These are phyloP conservation scores for Craniophora ligustri DNA, from an alignment of 2,888 invertebrate species.

Conservation along the genomic window DNA sequence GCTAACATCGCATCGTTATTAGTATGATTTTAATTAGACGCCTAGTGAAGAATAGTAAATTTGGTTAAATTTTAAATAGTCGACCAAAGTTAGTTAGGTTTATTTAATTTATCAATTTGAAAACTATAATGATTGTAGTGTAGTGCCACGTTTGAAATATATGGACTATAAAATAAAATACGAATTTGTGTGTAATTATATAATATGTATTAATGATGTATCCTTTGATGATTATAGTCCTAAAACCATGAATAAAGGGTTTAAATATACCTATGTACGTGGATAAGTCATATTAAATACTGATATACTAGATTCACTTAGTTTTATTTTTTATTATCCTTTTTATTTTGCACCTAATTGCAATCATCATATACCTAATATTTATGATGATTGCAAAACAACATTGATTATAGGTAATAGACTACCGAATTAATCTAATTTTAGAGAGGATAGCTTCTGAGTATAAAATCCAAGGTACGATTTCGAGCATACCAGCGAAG, in stretches of 20 bases:
- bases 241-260: slow-evolving; percentile 29
- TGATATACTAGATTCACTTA: slow-evolving; percentile 47
- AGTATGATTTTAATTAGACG: slow-evolving; percentile 31
- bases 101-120: slow-evolving; percentile 53
- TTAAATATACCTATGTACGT: slow-evolving; percentile 50
- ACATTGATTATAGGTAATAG: no score
- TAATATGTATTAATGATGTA: slow-evolving; percentile 27
- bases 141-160: slow-evolving; percentile 41
- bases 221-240: slow-evolving; percentile 28
- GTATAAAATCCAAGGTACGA: no score
- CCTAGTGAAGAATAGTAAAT: slow-evolving; percentile 51
- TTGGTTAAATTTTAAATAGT: slow-evolving; percentile 58
- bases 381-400: no score
- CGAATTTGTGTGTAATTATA: slow-evolving; percentile 28
- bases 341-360: no score
- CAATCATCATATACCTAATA: no score
- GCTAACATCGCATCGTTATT: slow-evolving; percentile 22
- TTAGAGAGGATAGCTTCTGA: no score
- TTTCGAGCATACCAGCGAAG: no score
- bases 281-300: slow-evolving; percentile 74
- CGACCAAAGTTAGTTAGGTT: slow-evolving; percentile 75
- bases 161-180: slow-evolving; percentile 30
- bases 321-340: slow-evolving; percentile 3
- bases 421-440: no score
- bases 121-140: slow-evolving; percentile 26